Conservation (phyloP, 2,888 invertebrate genomes). For the Stegophylla sp. region DNA sequence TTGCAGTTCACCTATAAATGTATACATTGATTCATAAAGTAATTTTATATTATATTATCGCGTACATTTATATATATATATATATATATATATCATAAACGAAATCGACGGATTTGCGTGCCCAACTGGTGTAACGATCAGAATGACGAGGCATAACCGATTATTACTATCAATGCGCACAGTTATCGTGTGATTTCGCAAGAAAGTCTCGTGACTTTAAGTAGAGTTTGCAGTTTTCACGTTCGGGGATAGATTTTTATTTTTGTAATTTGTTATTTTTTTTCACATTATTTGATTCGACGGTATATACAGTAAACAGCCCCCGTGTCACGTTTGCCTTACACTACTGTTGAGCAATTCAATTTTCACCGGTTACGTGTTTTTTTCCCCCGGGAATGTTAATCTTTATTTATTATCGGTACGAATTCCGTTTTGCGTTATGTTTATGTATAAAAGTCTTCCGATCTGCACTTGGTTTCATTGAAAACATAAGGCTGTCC, state of each 20-base stretch:
- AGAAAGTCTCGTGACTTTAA: neutral
- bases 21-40: too few species aligned
- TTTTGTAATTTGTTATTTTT: neutral
- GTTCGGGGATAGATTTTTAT: neutral
- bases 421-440: neutral
- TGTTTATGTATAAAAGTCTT: constrained; percentile 32
- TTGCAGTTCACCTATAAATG: too few species aligned
- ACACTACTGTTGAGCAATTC: neutral
- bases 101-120: neutral
- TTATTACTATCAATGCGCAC: neutral
- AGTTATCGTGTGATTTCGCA: neutral
- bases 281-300: neutral
- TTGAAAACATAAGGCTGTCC: constrained; percentile 27
- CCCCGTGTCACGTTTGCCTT: neutral
- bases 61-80: too few species aligned
- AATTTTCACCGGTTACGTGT: neutral
- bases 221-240: neutral
- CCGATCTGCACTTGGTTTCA: constrained; percentile 15
- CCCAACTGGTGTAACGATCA: neutral
- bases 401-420: neutral
- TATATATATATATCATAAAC: neutral
- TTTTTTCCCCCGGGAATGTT: neutral
- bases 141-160: neutral
- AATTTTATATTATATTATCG: neutral
- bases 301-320: neutral